Evolutionary conservation across 2,888 invertebrate genomes (phyloP).

Genomic region (Lepidonotus clava): DNA sequence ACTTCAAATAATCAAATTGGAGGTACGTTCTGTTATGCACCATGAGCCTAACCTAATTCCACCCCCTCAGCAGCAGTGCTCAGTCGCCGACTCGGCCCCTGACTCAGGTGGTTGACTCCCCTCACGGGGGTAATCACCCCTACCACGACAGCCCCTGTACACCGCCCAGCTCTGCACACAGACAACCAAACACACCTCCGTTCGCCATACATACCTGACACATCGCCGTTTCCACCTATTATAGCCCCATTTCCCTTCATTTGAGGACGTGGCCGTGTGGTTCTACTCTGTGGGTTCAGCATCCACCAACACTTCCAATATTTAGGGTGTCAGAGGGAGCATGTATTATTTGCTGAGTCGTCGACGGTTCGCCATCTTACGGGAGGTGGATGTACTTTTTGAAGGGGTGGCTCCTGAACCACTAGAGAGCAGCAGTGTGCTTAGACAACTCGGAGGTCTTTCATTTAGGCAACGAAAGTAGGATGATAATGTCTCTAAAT

Average conservation of each 20-base stretch:
- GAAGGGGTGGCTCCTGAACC: too few relatives aligned
- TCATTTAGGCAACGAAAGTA: too few relatives aligned
- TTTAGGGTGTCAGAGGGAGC: conserved; percentile 1
- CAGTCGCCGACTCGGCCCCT: not conserved
- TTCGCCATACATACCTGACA: not conserved
- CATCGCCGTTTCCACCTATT: not conserved
- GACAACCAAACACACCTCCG: not conserved
- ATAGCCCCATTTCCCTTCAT: not conserved
- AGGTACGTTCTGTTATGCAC: too few relatives aligned
- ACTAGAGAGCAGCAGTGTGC: too few relatives aligned
- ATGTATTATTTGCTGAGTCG: not conserved
- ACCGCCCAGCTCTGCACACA: not conserved
- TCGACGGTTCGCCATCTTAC: not conserved
- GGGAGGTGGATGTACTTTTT: too few relatives aligned
- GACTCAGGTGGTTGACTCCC: not conserved
- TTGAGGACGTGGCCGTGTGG: not conserved
- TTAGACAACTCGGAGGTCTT: too few relatives aligned
- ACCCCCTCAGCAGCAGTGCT: too few relatives aligned
- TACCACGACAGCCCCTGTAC: not conserved
- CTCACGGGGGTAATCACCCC: too few relatives aligned
- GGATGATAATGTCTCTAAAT: too few relatives aligned
- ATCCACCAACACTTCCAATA: not conserved
- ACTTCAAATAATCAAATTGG: too few relatives aligned
- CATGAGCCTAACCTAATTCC: not conserved
- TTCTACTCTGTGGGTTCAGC: too few relatives aligned